Evolutionary conservation across 2,113 vertebrate genomes (phyloP), one percentile per base, ranked within the genome.

Genomic region (Pogonocichla stellata): DNA sequence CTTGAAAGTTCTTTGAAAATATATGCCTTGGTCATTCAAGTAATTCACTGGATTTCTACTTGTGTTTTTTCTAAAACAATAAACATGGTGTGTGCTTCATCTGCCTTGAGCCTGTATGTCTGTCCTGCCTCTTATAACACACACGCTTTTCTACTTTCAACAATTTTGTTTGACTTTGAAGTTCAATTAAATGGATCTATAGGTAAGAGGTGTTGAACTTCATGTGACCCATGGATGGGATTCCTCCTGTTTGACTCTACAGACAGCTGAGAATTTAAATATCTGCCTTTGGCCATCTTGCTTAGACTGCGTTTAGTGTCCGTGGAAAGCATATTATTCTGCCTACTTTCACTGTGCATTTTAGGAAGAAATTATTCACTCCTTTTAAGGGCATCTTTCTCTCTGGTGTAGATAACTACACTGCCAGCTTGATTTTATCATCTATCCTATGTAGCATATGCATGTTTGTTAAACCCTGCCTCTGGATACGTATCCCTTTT

Each of bases 321-420:
- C 70, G 4, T 26, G 56, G 33, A 25, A 88, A 92, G n/a, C 15
- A 57, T 43, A 73, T 80, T 65, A 75, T 42, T 80, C 61, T 61
- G 45, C 2, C 26, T 69, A n/a, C 42, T 80, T 93, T 84, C 25
- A 47, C 10, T 67, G 84, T 34, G 65, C 78, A 79, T 86, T 90
- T 96, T 86, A 86, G 86, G 86, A 93, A 93, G 58, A 92, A 95
- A 70, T 28, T 0, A 19, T 90, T 73, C 79, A 56, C 22, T 96
- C 95, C 95, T 93, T 96, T 88, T 92, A 92, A 80, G 88, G 94
- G 3, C 50, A 67, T 83, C 50, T 92, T 90, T 87, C 47, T 56
- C 19, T 93, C 31, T 60, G 22, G 54, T 83, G 42, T 47, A 93
- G 62, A 77, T 73, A 95, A 65, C 62, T 82, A 33, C 8, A 45